These are phyloP conservation scores for Clostera curtula DNA, from an alignment of 2,888 invertebrate species.

Conservation along the genomic window DNA sequence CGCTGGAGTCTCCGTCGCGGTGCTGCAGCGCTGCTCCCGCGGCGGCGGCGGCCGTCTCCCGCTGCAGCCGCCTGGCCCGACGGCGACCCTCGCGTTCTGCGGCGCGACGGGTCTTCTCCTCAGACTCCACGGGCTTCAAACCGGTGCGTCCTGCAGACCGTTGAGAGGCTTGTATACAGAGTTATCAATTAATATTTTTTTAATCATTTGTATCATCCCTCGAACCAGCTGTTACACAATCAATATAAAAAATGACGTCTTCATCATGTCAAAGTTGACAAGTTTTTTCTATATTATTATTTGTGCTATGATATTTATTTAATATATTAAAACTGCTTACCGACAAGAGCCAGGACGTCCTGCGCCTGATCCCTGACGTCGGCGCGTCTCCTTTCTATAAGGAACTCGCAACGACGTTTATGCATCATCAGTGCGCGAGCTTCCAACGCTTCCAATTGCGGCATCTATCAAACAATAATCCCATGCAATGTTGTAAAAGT, in stretches of 20 bases:
- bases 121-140: conserved; percentile 46
- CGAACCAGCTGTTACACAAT: neutral
- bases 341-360: conserved; percentile 84
- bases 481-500: too few relatives aligned
- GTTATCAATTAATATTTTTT: too few relatives aligned
- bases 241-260: too few relatives aligned
- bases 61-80: conserved; percentile 85
- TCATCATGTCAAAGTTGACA: too few relatives aligned
- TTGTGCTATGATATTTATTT: neutral
- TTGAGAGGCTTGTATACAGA: too few relatives aligned
- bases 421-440: conserved; percentile 83
- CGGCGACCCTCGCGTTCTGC: conserved; percentile 95
- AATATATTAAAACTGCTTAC: conserved; percentile 36
- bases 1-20: conserved; percentile 96
- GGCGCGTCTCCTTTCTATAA: conserved; percentile 88
- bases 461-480: conserved; percentile 62
- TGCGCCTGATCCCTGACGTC: conserved; percentile 96
- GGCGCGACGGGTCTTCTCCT: conserved; percentile 84
- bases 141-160: conserved; percentile 36
- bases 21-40: conserved; percentile 67
- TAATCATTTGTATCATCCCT: neutral
- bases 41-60: conserved; percentile 78
- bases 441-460: conserved; percentile 85
- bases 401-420: conserved; percentile 81
- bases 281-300: too few relatives aligned